phyloP scores from a whole-genome alignment of 64 coral and sea anemone genomes.

The Pachyseris speciosa region DNA sequence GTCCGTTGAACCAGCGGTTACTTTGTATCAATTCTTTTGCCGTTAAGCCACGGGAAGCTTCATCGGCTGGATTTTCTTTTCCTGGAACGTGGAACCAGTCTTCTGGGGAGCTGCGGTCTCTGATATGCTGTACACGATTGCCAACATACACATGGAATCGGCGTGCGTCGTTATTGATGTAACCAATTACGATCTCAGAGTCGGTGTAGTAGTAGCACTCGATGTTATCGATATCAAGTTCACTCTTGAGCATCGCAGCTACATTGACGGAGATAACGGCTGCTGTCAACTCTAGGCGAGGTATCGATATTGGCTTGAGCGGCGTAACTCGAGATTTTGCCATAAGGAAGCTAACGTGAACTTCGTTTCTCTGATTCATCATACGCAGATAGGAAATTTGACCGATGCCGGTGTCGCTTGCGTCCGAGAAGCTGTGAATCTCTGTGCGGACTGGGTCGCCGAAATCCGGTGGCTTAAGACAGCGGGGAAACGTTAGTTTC shows the following conservation, averaged over 20 bases:
- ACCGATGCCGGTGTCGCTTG: conserved; percentile 50
- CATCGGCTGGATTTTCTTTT: conserved; percentile 48
- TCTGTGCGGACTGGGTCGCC: conserved; percentile 13
- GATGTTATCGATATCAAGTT: conserved; percentile 35
- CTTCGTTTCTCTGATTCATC: conserved; percentile 16
- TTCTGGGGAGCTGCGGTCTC: conserved; percentile 26
- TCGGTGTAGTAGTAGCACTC: background rate
- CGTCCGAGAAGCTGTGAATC: conserved; percentile 64
- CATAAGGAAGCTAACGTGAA: conserved; percentile 55
- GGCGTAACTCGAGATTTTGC: conserved; percentile 55
- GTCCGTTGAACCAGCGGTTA: conserved; percentile 30
- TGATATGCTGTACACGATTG: conserved; percentile 51
- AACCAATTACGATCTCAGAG: conserved; percentile 34
- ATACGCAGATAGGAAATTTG: conserved; percentile 51
- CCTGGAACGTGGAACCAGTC: background rate
- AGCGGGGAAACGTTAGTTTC: background rate
- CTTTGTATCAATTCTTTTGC: conserved; percentile 22
- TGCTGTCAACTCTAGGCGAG: conserved; percentile 55
- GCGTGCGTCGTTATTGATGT: conserved; percentile 32
- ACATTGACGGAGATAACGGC: conserved; percentile 56
- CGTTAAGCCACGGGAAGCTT: conserved; percentile 28
- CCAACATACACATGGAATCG: conserved; percentile 56
- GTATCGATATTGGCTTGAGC: conserved; percentile 43
- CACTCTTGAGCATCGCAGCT: conserved; percentile 5
- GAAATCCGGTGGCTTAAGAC: conserved; percentile 39